Evolutionary conservation across 2,888 invertebrate species (phyloP).

Genomic region (Stenolophus ochropezus): DNA sequence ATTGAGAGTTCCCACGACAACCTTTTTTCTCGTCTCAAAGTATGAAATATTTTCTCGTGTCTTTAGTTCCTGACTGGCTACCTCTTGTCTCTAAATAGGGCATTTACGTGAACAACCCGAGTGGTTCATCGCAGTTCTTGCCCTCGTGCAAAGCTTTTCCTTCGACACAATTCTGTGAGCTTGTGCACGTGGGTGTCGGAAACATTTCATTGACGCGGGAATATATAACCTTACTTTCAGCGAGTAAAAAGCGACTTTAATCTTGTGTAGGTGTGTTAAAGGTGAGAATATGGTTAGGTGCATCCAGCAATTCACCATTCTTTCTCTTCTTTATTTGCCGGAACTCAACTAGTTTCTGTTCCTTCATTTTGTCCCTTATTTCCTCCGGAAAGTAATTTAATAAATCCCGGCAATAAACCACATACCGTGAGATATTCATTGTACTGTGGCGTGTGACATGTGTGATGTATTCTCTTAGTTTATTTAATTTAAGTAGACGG

Average conservation of each 20-base stretch:
- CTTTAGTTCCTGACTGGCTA: neutral
- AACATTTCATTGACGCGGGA: neutral
- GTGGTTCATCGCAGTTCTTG: neutral
- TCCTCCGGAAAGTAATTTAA: constrained; percentile 61
- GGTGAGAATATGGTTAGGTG: too few species aligned
- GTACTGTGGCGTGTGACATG: neutral
- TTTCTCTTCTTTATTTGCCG: constrained; percentile 48
- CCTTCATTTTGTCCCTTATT: constrained; percentile 53
- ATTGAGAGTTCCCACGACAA: neutral
- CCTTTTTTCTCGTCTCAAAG: neutral
- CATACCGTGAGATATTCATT: constrained; percentile 60
- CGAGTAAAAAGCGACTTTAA: constrained; percentile 60
- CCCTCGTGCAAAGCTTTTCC: constrained; percentile 18
- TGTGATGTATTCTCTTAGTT: neutral
- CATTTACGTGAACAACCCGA: constrained; percentile 34
- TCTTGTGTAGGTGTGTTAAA: constrained; percentile 54
- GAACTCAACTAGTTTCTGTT: constrained; percentile 59
- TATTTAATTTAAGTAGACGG: neutral
- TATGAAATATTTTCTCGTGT: neutral
- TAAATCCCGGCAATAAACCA: constrained; percentile 62
- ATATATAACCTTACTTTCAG: constrained; percentile 24
- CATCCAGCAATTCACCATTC: constrained; percentile 45
- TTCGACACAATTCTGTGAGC: constrained; percentile 46
- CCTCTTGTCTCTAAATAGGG: neutral
- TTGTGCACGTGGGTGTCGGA: neutral